Evolutionary conservation across 2,888 invertebrate species (phyloP), one percentile per base, ranked within the genome.

Genomic region (Empis stercorea): DNA sequence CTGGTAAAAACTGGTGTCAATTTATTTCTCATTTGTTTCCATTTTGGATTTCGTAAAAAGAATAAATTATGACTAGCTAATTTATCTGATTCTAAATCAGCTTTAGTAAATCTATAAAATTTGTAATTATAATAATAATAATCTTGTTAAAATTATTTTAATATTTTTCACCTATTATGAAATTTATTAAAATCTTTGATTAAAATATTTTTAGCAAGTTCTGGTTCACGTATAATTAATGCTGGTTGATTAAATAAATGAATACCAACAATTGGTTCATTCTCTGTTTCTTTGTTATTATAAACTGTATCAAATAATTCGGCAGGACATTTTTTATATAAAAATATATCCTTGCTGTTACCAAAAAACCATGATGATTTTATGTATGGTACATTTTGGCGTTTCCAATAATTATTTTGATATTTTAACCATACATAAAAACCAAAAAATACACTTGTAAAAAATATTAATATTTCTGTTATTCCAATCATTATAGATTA

Each of bases 101-200:
- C 10, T 38, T 16, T 14, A 20, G 39, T 7, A 40, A 27, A 27
- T 27, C 40, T 40, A 27, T 13, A 17, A 11, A 27, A 27, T 27
- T 27, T 9, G 7, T 27, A 6, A 7, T 27, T 27, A n/a, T n/a
- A n/a, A n/a, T n/a, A n/a, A n/a, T n/a, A n/a, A n/a, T n/a, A n/a
- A n/a, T 20, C 5, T 20, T 20, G 3, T 20, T 20, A 5, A 4
- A 20, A 20, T 20, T 20, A 4, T 4, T 20, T 20, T 4, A 4
- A 20, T 20, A 27, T 27, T 27, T 20, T 52, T 49, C 50, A 59
- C 47, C 70, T 63, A 49, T 72, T 64, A 0, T 59, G 48, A 51
- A 73, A 74, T 11, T 59, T 60, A 51, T 65, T 61, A 39, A 73
- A 73, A 48, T 74, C 73, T 44, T 68, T 72, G 4, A 74, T 63